Conservation (phyloP, 2,113 vertebrate genomes). For the Platysteira castanea region DNA sequence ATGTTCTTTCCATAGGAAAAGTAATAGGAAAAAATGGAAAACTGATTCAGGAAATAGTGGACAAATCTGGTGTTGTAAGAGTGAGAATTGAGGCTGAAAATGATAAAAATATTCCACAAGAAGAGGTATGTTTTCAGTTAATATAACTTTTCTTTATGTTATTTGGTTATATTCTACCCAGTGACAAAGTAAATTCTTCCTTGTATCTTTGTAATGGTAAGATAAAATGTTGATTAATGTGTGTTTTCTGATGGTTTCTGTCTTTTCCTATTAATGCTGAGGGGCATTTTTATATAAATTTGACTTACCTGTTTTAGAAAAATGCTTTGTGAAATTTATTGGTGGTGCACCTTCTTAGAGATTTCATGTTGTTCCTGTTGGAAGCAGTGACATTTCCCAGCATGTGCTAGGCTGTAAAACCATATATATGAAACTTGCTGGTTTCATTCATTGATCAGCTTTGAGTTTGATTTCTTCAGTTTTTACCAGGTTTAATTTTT, state of each 20-base stretch:
- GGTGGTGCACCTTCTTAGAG: not conserved
- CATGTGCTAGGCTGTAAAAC: not conserved
- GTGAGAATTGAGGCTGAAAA: conserved; percentile 97
- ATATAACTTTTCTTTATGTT: not conserved
- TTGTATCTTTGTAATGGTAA: not conserved
- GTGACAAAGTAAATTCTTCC: not conserved
- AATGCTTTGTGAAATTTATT: not conserved
- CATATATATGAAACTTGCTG: not conserved
- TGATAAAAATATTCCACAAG: conserved; percentile 89
- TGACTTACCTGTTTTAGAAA: not conserved
- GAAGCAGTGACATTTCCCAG: not conserved
- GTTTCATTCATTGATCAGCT: not conserved
- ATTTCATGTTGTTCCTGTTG: not conserved
- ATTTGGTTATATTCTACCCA: not conserved
- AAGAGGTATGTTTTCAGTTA: conserved; percentile 82
- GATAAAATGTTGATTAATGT: not conserved
- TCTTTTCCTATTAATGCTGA: not conserved
- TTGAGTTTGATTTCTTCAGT: not conserved
- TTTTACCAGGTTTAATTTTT: not conserved
- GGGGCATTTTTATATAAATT: not conserved
- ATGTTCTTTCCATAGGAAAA: conserved; percentile 80
- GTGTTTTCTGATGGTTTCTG: not conserved
- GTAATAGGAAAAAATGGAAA: conserved; percentile 99
- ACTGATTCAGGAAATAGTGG: conserved; percentile 97
- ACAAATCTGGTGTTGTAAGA: conserved; percentile 96